Base-by-base conservation (phyloP, 1,140 invertebrate species). In the Hesperophylax magnus region DNA sequence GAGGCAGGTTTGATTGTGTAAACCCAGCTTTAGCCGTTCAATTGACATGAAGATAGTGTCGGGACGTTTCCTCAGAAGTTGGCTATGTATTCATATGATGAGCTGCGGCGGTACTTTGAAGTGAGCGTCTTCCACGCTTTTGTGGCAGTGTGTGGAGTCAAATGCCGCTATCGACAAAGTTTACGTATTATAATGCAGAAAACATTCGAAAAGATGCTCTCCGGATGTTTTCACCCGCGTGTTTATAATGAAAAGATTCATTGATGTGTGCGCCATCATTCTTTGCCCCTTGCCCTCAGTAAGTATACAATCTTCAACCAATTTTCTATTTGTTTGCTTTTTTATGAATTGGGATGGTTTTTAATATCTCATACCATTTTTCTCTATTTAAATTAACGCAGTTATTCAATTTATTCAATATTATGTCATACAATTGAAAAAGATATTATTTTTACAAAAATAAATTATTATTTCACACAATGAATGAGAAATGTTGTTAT, bases 41-140 rank as follows among this genome's bases (percentile, higher is more conserved):
- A 53, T 53, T 56, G 69, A 53, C 69, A 72, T 18, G 69, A 53
- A 56, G 69, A 72, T 72, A 72, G 39, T 72, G 69, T 72, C 69
- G 47, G 65, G 20, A 22, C 69, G 47, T 52, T 72, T 27, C 69
- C 20, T 72, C 20, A 54, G 69, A 72, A 72, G 69, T 72, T 56
- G 22, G 3, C 24, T 67, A 61, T 61, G 20, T 24, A 61, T 34
- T 47, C 22, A 47, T 31, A 67, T 53, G 69, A 72, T 72, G 69
- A 72, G 24, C 34, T n/a, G 20, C 27, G 69, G 69, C 69, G 69
- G 69, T 53, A 53, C 69, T 72, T 72, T 72, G 69, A 72, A 54
- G 69, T 72, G 24, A 11, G 47, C 20, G 9, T 47, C 69, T 72
- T 54, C 69, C 47, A 54, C 17, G 24, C 18, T 53, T 31, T 18